Base-by-base conservation (phyloP, 2,113 vertebrate species). In the Murina feae region DNA sequence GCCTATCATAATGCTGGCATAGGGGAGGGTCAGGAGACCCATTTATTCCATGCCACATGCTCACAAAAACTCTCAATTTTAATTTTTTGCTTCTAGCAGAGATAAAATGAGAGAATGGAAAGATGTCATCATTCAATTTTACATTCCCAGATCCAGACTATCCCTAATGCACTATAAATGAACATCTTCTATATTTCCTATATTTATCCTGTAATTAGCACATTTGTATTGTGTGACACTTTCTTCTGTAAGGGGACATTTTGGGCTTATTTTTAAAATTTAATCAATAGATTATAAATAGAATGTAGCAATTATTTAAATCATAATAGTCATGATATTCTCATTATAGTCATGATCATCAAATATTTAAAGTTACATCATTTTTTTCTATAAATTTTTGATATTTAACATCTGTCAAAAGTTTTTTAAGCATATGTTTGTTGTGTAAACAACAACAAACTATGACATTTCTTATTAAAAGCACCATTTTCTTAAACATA, bases 211-310 rank as follows among this genome's bases (percentile, higher is more conserved):
- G 3, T 86, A 91, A 89, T 96, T 86, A 91, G n/a, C 44, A 42
- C 90, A 63, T 97, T 81, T 91, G 66, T 95, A 96, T 79, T 89
- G 3, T 65, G n/a, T 94, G 79, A 86, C 79, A 94, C 20, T 58
- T 86, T 4, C 28, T 81, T 95, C 65, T 84, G 9, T 83, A 39
- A 78, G 49, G 44, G 65, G 68, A 32, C 30, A 39, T 63, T 88
- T 95, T 75, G 30, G 2, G 16, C 68, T 37, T 95, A 72, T 65
- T 96, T 96, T 94, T 81, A 95, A 58, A 86, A 71, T 86, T 71
- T 55, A 72, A 51, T 74, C 60, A 90, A 82, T 78, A 74, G 71
- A 69, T 66, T 87, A 68, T 44, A n/a, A 89, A 53, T 42, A 91
- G 51, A 84, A 78, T 37, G 17, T 17, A 91, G 35, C 35, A 49